Evolutionary conservation across 1,140 invertebrate species (phyloP).

Genomic region (Magallana gigas): DNA sequence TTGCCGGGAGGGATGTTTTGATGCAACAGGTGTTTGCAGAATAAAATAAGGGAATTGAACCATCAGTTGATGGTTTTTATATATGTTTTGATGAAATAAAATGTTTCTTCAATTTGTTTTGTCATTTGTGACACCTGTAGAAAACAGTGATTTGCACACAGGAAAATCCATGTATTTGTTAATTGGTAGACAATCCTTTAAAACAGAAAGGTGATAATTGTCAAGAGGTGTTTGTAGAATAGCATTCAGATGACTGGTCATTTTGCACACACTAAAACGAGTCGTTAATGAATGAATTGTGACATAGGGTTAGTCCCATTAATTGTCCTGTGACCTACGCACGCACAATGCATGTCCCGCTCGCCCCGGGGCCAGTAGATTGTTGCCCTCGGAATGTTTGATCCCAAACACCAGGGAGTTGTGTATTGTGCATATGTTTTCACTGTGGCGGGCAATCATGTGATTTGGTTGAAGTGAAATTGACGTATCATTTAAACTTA

Average conservation of each 20-base stretch:
- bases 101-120: not conserved
- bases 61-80: too few relatives aligned
- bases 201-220: not conserved
- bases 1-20: too few relatives aligned
- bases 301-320: conserved; percentile 11
- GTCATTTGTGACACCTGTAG: not conserved
- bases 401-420: not conserved
- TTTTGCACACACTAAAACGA: conserved; percentile 16
- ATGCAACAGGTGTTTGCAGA: too few relatives aligned
- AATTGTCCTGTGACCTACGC: conserved; percentile 21
- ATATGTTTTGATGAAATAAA: too few relatives aligned
- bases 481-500: conserved; percentile 36
- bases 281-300: conserved; percentile 31
- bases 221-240: conserved; percentile 16
- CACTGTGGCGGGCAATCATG: not conserved
- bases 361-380: not conserved
- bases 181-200: conserved; percentile 12
- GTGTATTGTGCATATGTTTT: conserved; percentile 20
- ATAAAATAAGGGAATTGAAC: too few relatives aligned
- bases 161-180: not conserved
- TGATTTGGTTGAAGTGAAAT: conserved; percentile 17
- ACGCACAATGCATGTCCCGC: conserved; percentile 27
- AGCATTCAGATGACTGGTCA: conserved; percentile 32
- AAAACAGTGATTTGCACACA: not conserved
- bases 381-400: conserved; percentile 34